Conservation (phyloP, 2,888 invertebrate species). For the Morpho achilles region DNA sequence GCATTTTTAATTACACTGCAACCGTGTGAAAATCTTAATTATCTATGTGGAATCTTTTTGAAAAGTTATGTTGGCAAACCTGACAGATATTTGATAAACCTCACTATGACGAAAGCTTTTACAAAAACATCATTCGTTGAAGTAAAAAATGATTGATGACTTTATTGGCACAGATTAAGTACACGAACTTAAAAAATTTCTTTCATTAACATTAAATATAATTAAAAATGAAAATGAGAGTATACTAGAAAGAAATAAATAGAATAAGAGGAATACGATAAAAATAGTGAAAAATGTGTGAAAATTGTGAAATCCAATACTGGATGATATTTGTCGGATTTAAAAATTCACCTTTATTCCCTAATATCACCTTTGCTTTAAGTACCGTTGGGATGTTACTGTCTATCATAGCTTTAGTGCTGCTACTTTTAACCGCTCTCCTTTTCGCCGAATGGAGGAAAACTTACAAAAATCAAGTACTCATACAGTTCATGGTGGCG, state of each 20-base stretch:
- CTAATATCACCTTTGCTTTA: conserved; percentile 35
- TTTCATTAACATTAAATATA: too few relatives aligned
- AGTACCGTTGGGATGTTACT: conserved; percentile 51
- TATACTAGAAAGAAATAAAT: not conserved
- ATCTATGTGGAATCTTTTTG: too few relatives aligned
- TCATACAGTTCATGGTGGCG: conserved; percentile 60
- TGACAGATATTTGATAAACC: too few relatives aligned
- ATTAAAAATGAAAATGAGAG: not conserved
- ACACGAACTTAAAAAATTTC: too few relatives aligned
- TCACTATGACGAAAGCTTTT: too few relatives aligned
- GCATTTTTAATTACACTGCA: too few relatives aligned
- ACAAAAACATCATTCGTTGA: too few relatives aligned
- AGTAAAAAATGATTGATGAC: too few relatives aligned
- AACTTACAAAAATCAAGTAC: conserved; percentile 58
- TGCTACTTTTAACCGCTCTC: conserved; percentile 51
- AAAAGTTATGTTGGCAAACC: too few relatives aligned
- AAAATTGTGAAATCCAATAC: not conserved
- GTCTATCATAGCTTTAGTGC: conserved; percentile 41
- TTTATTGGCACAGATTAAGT: too few relatives aligned
- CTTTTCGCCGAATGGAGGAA: conserved; percentile 60
- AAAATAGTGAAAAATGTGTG: not conserved
- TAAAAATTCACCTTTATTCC: conserved; percentile 29
- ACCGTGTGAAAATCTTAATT: too few relatives aligned
- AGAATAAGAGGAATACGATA: not conserved
- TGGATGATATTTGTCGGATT: conserved; percentile 3